Evolutionary conservation across 2,113 vertebrate genomes (phyloP).

Genomic region (Podarcis raffonei): DNA sequence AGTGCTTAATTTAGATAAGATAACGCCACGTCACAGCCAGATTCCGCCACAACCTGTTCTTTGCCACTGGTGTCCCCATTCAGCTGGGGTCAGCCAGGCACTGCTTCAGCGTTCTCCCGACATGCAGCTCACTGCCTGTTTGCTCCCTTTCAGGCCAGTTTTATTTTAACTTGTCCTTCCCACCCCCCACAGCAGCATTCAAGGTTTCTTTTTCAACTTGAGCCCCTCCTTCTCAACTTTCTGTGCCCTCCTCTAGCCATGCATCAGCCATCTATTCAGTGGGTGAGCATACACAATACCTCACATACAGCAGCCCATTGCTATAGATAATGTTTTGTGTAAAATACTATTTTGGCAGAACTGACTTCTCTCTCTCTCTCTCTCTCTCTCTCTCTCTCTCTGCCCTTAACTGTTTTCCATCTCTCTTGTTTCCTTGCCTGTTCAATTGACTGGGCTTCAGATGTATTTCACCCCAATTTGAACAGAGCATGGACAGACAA

Average conservation of each 20-base stretch:
- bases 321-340: neutral
- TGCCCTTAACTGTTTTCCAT: too few species aligned
- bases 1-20: constrained; percentile 28
- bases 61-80: constrained; percentile 17
- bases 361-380: neutral
- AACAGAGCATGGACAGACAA: neutral
- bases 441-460: neutral
- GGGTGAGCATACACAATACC: neutral
- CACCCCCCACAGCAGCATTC: too few species aligned
- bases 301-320: neutral
- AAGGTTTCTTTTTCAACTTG: neutral
- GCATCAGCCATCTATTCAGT: neutral
- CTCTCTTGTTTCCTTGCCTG: neutral
- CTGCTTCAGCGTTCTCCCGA: neutral
- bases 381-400: neutral
- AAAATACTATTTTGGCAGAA: neutral
- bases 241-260: neutral
- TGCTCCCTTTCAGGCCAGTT: neutral
- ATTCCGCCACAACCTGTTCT: neutral
- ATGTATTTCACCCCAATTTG: neutral
- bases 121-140: neutral
- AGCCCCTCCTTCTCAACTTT: neutral
- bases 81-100: constrained; percentile 2
- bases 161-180: neutral
- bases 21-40: constrained; percentile 7